phyloP scores from a whole-genome alignment of 1,140 invertebrate species.

The Venustaconcha ellipsiformis region DNA sequence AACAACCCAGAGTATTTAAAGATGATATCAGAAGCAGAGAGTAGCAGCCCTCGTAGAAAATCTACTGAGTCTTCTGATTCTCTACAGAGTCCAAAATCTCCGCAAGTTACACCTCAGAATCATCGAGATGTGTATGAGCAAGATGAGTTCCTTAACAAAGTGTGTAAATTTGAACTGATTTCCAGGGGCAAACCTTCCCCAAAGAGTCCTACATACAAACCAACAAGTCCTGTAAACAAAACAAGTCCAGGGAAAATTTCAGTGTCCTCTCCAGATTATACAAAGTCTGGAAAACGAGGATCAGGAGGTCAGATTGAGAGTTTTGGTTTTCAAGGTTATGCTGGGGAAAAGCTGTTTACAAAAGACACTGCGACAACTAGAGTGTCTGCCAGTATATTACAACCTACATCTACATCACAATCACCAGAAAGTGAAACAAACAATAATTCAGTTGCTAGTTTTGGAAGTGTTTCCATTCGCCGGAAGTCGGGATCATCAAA shows the following conservation, averaged over 20 bases:
- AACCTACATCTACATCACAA: conserved; percentile 43
- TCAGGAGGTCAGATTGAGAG: conserved; percentile 13
- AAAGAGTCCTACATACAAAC: conserved; percentile 3
- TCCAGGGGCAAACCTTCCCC: conserved; percentile 50
- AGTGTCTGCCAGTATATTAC: conserved; percentile 54
- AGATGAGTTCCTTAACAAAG: conserved; percentile 64
- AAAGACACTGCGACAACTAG: conserved; percentile 63
- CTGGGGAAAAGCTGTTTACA: conserved; percentile 67
- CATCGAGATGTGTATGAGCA: conserved; percentile 40
- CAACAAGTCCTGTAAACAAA: conserved; percentile 34
- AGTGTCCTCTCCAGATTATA: conserved; percentile 23
- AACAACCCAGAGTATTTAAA: conserved; percentile 58
- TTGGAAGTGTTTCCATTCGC: conserved; percentile 28
- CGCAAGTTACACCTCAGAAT: conserved; percentile 5
- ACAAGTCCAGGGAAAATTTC: conserved; percentile 13
- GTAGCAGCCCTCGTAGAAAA: conserved; percentile 22
- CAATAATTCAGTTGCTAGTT: conserved; percentile 22
- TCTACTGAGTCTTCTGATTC: conserved; percentile 31
- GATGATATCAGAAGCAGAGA: conserved; percentile 60
- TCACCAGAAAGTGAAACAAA: conserved; percentile 31
- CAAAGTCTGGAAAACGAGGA: conserved; percentile 20
- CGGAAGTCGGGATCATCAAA: conserved; percentile 44
- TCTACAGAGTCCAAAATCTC: conserved; percentile 3
- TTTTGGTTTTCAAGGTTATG: conserved; percentile 31
- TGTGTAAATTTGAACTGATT: conserved; percentile 66